These are phyloP conservation scores for Pangasianodon hypophthalmus DNA, from an alignment of 2,113 vertebrate genomes.

Conservation along the genomic window DNA sequence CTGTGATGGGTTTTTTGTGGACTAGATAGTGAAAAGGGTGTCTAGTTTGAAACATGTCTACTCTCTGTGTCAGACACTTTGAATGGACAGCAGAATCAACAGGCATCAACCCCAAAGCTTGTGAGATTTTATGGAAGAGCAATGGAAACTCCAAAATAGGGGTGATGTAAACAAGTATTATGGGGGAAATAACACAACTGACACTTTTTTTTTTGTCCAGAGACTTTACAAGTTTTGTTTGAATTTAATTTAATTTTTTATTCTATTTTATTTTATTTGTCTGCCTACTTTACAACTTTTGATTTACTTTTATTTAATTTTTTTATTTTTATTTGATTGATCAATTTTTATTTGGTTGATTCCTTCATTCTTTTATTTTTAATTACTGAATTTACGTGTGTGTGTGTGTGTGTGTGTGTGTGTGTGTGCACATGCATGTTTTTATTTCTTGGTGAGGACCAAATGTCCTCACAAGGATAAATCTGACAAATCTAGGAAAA, in stretches of 20 bases:
- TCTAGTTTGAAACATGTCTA: background rate
- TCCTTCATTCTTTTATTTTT: no score
- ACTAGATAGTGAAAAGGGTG: background rate
- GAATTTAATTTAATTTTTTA: background rate
- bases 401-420: no score
- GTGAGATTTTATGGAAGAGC: background rate
- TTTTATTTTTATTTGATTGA: background rate
- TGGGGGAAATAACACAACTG: background rate
- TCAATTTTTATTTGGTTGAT: no score
- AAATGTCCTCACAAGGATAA: no score
- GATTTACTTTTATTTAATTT: background rate
- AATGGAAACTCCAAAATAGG: background rate
- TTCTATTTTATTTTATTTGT: background rate
- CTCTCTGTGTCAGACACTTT: background rate
- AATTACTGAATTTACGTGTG: no score
- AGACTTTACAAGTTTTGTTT: background rate
- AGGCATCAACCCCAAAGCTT: no score
- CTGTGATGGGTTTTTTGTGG: background rate
- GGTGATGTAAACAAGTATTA: background rate
- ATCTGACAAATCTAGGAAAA: no score
- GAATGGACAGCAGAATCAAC: background rate
- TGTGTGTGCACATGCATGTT: no score
- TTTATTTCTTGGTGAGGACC: no score
- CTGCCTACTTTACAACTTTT: background rate
- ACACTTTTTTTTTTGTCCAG: background rate